Evolutionary conservation across 2,888 invertebrate genomes (phyloP).

Genomic region (Kryphioiulus occultus): DNA sequence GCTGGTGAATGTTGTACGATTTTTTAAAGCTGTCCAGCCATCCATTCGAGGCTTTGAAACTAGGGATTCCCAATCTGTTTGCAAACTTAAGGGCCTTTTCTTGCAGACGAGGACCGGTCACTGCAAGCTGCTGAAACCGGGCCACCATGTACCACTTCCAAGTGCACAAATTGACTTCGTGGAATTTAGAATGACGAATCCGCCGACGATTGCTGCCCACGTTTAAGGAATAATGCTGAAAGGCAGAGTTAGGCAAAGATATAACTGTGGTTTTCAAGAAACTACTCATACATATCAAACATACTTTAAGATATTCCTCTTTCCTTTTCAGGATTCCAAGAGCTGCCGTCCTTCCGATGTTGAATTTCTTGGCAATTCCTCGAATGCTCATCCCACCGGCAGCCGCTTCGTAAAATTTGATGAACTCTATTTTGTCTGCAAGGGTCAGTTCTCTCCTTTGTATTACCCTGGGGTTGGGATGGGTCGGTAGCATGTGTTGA

Average conservation of each 20-base stretch:
- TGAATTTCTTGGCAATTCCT: constrained; percentile 44
- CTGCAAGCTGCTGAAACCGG: not conserved
- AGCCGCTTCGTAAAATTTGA: constrained; percentile 45
- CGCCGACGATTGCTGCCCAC: constrained; percentile 42
- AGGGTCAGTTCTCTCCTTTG: constrained; percentile 48
- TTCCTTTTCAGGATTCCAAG: constrained; percentile 47
- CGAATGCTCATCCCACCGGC: constrained; percentile 11
- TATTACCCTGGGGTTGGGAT: not conserved
- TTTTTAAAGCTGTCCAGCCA: constrained; percentile 51
- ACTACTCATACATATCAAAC: not conserved
- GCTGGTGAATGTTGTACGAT: constrained; percentile 47
- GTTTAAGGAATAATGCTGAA: constrained; percentile 48
- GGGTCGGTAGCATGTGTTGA: not conserved
- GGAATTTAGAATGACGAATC: constrained; percentile 45
- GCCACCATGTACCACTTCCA: constrained; percentile 49
- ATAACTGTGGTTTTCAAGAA: not conserved
- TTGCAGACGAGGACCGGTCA: constrained; percentile 46
- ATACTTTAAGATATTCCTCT: constrained; percentile 46
- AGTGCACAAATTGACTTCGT: constrained; percentile 48
- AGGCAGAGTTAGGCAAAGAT: not conserved
- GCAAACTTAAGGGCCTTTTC: constrained; percentile 48
- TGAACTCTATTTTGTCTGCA: constrained; percentile 49
- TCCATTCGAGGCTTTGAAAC: constrained; percentile 51
- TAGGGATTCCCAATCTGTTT: constrained; percentile 34
- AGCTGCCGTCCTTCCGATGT: constrained; percentile 48